These are phyloP conservation scores for Mastacembelus armatus DNA, from an alignment of 2,797 vertebrate species.

Conservation along the genomic window DNA sequence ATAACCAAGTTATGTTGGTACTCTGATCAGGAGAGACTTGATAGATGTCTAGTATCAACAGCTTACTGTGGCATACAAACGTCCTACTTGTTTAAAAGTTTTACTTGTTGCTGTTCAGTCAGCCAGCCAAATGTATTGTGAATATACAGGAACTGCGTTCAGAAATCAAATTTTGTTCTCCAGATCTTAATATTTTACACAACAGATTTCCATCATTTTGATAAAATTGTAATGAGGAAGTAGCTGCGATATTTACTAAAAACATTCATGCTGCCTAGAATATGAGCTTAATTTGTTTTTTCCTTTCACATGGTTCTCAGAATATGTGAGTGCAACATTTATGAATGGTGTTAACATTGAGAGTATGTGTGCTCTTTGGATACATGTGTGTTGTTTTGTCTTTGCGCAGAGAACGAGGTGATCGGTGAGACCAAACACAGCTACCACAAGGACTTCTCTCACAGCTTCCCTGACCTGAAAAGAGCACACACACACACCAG, in stretches of 20 bases:
- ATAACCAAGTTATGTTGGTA: too few species aligned
- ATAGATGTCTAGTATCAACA: slow-evolving; percentile 6
- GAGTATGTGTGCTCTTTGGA: slow-evolving; percentile 27
- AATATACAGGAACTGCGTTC: too few species aligned
- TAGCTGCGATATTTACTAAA: background rate
- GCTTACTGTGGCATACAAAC: too few species aligned
- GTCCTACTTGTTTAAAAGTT: too few species aligned
- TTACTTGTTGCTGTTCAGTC: too few species aligned
- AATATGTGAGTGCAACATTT: slow-evolving; percentile 15
- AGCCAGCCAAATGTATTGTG: too few species aligned
- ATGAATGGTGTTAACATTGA: slow-evolving; percentile 7
- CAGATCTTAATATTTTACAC: too few species aligned
- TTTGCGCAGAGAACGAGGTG: slow-evolving; percentile 82
- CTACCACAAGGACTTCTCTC: slow-evolving; percentile 83
- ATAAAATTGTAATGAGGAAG: background rate
- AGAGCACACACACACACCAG: slow-evolving; percentile 85
- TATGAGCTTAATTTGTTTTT: background rate
- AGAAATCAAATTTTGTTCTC: too few species aligned
- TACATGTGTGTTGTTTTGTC: slow-evolving; percentile 60
- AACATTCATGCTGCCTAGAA: background rate
- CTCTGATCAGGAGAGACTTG: slow-evolving; percentile 21
- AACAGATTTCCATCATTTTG: too few species aligned
- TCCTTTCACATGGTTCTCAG: background rate
- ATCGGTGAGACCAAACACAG: slow-evolving; percentile 87
- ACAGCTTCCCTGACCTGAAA: slow-evolving; percentile 85